Conservation (phyloP, 2,113 vertebrate species). For the Hoplias malabaricus region DNA sequence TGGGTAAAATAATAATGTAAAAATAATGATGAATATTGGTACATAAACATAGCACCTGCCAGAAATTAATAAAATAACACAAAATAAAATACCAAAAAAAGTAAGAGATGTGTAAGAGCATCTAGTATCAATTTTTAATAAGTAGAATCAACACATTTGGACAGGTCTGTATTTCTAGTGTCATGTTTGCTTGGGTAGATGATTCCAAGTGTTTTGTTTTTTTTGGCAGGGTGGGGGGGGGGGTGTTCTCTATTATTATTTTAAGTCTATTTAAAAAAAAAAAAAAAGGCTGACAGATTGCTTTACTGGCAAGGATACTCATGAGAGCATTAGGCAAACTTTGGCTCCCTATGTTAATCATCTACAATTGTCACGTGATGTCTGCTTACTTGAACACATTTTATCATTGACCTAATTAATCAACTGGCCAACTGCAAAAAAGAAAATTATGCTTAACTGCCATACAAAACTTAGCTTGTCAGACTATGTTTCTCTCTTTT, state of each 20-base stretch:
- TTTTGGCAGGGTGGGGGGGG: no score
- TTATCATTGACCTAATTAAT: constrained; percentile 31
- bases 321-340: background rate
- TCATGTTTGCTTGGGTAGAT: background rate
- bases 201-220: background rate
- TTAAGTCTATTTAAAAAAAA: background rate
- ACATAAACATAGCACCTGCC: no score
- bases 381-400: constrained; percentile 26
- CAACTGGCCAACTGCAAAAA: background rate
- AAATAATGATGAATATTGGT: no score
- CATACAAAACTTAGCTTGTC: constrained; percentile 4
- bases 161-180: background rate
- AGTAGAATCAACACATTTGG: background rate
- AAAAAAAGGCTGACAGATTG: background rate
- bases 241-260: no score
- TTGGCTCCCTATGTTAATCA: constrained; percentile 11
- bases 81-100: no score
- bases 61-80: no score
- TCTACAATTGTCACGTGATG: constrained; percentile 16
- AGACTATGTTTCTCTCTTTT: constrained; percentile 23
- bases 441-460: background rate
- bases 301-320: constrained; percentile 9
- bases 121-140: background rate
- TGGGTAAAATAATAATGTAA: no score
- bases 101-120: no score